Conservation (phyloP, 2,797 vertebrate species). For the Pseudochromis fuscus region DNA sequence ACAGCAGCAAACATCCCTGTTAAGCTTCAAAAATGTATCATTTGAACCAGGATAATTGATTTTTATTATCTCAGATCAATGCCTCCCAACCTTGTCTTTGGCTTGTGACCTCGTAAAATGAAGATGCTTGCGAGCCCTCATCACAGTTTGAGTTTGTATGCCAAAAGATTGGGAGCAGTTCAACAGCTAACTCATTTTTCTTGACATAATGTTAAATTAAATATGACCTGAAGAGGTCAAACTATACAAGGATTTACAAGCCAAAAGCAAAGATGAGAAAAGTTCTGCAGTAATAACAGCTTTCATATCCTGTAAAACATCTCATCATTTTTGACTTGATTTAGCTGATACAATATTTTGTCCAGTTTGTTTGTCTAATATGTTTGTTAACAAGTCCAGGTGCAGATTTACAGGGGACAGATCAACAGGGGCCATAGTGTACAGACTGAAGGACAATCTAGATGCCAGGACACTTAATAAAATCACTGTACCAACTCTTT, state of each 20-base stretch:
- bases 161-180: background rate
- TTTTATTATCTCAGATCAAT: background rate
- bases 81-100: background rate
- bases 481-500: background rate
- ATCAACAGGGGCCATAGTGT: no score
- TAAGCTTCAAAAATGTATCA: background rate
- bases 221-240: background rate
- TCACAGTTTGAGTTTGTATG: background rate
- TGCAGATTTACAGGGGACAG: no score
- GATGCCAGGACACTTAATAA: background rate
- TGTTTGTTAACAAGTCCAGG: no score
- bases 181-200: background rate
- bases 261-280: background rate
- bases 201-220: background rate
- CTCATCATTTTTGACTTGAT: background rate
- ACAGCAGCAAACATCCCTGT: background rate
- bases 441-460: no score
- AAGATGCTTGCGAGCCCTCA: background rate
- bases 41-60: background rate
- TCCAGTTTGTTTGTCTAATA: no score
- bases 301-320: background rate
- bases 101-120: background rate
- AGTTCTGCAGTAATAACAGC: no score
- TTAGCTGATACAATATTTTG: background rate
- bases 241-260: background rate